Percentiles rank a stretch among this genome's conserved stretches.
Evolutionary conservation across 2,113 vertebrate species (phyloP).

Genomic region (Acrocephalus arundinaceus): DNA sequence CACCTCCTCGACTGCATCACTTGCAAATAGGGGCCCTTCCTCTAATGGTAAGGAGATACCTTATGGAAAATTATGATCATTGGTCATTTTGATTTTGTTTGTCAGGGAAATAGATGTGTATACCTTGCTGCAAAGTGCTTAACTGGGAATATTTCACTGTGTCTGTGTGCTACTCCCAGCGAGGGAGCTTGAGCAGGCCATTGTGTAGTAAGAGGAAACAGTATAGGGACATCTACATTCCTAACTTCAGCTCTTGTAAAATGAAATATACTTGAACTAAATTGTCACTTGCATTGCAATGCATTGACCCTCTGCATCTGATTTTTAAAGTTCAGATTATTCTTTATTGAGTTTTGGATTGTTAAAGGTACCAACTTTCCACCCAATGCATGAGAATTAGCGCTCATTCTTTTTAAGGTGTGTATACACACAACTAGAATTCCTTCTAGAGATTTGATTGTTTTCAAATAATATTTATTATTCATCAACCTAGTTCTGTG

Average conservation of each 20-base stretch:
- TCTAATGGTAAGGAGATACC: constrained; percentile 87
- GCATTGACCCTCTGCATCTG: constrained; percentile 79
- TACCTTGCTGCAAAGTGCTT: background rate
- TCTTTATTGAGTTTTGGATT: background rate
- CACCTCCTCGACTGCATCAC: constrained; percentile 95
- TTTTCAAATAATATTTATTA: background rate
- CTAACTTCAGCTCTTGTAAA: constrained; percentile 32
- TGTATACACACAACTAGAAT: background rate
- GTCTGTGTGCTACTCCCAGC: background rate
- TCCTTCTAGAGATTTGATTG: background rate
- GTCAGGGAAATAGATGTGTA: background rate
- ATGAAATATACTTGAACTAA: background rate
- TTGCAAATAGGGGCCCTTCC: constrained; percentile 88
- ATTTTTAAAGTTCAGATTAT: constrained; percentile 39
- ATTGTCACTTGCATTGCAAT: constrained; percentile 41
- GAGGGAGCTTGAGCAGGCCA: background rate
- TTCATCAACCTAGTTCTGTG: background rate
- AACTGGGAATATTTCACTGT: background rate
- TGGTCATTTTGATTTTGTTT: background rate
- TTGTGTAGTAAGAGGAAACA: background rate
- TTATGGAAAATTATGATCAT: background rate
- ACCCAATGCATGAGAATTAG: background rate
- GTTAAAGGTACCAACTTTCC: background rate
- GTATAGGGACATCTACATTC: background rate
- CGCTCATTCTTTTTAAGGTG: background rate